Evolutionary conservation across 2,888 invertebrate species (phyloP), one percentile per base, ranked within the genome.

Genomic region (Zygaena filipendulae): DNA sequence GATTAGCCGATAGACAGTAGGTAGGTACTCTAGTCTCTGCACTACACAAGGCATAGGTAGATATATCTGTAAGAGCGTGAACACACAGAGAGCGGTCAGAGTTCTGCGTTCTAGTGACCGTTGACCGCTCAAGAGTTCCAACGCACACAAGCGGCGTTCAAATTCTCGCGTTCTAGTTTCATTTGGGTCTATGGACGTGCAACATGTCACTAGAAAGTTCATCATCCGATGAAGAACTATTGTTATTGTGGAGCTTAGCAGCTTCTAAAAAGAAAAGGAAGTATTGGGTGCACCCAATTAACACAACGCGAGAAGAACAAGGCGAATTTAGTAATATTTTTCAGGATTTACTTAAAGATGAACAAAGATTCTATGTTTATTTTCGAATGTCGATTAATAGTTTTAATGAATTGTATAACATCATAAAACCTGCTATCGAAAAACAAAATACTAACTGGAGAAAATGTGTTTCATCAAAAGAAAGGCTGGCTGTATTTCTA

Each of bases 391-490:
- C 29, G 25, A 14, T 29, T 24, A 29, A 29, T 25, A 29, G 25
- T 25, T 25, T 24, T 25, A 29, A 29, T 29, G 29, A 29, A 29
- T 29, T 29, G 29, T 29, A 29, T 29, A 30, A 30, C 30, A 26
- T 30, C 30, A 30, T 26, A 30, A 30, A 30, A 26, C 30, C 30
- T 30, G 30, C 13, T 26, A 30, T 30, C 30, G 30, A 30, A 30
- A 30, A 30, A 30, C 30, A 30, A 30, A 30, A 30, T 25, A 26
- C 26, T 26, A 26, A 30, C 16, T 16, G 16, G 29, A 23, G 20
- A 13, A 29, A 29, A 23, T 29, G 29, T 29, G 9, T 29, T 29
- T 29, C 25, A 25, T 29, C 29, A 29, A 29, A 29, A 29, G 29
- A 29, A 29, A 29, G 29, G 29, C 24, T 29, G 29, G 29, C 22